Conservation (phyloP, 2,888 invertebrate genomes). For the Perdita meconis region DNA sequence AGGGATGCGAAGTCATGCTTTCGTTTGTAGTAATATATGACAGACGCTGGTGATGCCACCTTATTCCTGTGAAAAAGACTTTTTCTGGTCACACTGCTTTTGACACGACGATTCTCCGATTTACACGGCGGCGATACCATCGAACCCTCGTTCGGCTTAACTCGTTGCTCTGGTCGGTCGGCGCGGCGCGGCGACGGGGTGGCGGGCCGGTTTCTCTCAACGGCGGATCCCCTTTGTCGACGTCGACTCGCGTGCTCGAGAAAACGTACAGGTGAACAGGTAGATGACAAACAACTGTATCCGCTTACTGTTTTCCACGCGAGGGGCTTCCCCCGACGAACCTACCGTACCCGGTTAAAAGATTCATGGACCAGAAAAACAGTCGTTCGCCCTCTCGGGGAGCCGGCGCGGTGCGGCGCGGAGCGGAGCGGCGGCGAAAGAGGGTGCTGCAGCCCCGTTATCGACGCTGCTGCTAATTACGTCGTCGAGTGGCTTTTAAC, state of each 20-base stretch:
- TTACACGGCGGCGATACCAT: slow-evolving; percentile 6
- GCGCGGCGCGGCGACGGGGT: background rate
- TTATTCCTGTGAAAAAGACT: too few species aligned
- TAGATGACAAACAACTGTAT: slow-evolving; percentile 80
- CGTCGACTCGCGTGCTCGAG: slow-evolving; percentile 57
- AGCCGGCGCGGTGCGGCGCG: too few species aligned
- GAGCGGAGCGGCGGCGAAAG: slow-evolving; percentile 16
- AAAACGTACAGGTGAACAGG: slow-evolving; percentile 76
- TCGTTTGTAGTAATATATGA: too few species aligned
- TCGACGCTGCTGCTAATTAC: slow-evolving; percentile 48
- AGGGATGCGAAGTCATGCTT: too few species aligned
- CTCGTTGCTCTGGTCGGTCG: slow-evolving; percentile 25
- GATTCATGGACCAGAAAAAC: slow-evolving; percentile 78
- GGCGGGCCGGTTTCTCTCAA: slow-evolving; percentile 10
- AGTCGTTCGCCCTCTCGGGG: slow-evolving; percentile 37
- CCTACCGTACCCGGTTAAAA: slow-evolving; percentile 70
- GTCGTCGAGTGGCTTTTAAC: slow-evolving; percentile 52
- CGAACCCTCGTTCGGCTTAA: slow-evolving; percentile 17
- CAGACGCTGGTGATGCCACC: too few species aligned
- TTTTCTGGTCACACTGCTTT: too few species aligned
- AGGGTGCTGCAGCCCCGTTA: slow-evolving; percentile 35
- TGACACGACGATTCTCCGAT: slow-evolving; percentile 19
- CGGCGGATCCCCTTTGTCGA: slow-evolving; percentile 31
- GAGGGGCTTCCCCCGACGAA: slow-evolving; percentile 56
- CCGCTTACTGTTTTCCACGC: slow-evolving; percentile 73